Evolutionary conservation across 1,140 invertebrate species (phyloP), one percentile per base, ranked within the genome.

Genomic region (Doryteuthis pealeii): DNA sequence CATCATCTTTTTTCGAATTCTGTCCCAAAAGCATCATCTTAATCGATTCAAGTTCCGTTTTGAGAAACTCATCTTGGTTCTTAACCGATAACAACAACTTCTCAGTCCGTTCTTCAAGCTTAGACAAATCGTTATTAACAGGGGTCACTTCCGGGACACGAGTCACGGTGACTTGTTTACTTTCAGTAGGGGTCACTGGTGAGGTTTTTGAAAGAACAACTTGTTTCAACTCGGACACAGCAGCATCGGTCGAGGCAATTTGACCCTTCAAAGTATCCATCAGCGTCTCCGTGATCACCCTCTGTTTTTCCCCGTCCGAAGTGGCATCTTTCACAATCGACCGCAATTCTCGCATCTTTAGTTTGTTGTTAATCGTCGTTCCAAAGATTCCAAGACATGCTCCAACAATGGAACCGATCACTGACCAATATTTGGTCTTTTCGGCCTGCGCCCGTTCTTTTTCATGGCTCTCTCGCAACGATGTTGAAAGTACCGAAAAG

Each of bases 341-440:
- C 30, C 90, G 84, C 69, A 93, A 88, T 85, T 93, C 91, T 69
- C 89, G 88, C 91, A 93, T 92, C 81, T 91, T 90, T 26, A 92
- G 83, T 71, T 90, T 87, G 79, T 92, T 93, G 81, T 91, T 92
- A 33, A 93, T 87, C 4, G 91, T 90, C 6, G 91, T 91, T 35
- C 92, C 92, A 6, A 91, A 82, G 76, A 93, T 91, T 28, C 92
- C 92, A 8, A 93, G 88, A 0, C 91, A 84, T 35, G 92, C 92
- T 28, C 92, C 92, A 62, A 92, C 84, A 78, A 93, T 87, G 6
- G 92, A 93, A 22, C 92, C 92, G 30, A 93, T 91, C 67, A 94
- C 90, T 71, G 92, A 93, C 92, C 92, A 93, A 81, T 94, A 94
- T 85, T 94, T 94, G 73, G 93, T 94, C 78, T 91, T 89, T 83